Evolutionary conservation across 2,113 vertebrate species (phyloP).

Genomic region (Dasypus novemcinctus): DNA sequence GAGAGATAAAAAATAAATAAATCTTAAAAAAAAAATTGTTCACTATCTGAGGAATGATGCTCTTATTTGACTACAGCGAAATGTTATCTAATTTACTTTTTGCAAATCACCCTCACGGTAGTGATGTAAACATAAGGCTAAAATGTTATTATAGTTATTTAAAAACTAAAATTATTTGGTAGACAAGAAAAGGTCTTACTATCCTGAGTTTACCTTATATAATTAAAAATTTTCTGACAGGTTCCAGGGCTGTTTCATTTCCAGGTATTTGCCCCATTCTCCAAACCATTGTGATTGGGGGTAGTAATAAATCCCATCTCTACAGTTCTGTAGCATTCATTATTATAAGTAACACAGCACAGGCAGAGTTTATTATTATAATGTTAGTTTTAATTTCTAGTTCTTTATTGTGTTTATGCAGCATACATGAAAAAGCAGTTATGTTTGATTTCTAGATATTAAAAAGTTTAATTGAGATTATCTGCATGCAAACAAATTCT

Average conservation of each 20-base stretch:
- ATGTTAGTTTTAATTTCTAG: conserved; percentile 29
- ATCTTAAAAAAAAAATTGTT: no score
- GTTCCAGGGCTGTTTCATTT: background rate
- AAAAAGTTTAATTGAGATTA: conserved; percentile 22
- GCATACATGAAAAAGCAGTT: background rate
- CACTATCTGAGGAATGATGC: background rate
- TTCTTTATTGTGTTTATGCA: conserved; percentile 19
- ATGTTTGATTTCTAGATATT: conserved; percentile 23
- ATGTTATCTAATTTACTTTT: conserved; percentile 34
- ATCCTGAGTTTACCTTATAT: background rate
- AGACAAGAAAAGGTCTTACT: background rate
- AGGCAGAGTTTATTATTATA: background rate
- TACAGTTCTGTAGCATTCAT: conserved; percentile 26
- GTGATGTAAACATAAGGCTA: background rate
- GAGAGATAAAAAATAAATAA: no score
- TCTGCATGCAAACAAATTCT: background rate
- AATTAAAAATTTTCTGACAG: background rate
- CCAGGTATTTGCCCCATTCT: background rate
- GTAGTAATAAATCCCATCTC: conserved; percentile 26
- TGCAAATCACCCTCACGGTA: background rate
- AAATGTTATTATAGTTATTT: conserved; percentile 26
- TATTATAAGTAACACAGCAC: background rate
- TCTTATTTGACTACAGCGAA: conserved; percentile 39
- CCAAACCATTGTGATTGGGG: background rate
- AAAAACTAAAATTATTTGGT: conserved; percentile 28